Evolutionary conservation across 2,888 invertebrate species (phyloP).

Genomic region (Sarcophaga rosellei): DNA sequence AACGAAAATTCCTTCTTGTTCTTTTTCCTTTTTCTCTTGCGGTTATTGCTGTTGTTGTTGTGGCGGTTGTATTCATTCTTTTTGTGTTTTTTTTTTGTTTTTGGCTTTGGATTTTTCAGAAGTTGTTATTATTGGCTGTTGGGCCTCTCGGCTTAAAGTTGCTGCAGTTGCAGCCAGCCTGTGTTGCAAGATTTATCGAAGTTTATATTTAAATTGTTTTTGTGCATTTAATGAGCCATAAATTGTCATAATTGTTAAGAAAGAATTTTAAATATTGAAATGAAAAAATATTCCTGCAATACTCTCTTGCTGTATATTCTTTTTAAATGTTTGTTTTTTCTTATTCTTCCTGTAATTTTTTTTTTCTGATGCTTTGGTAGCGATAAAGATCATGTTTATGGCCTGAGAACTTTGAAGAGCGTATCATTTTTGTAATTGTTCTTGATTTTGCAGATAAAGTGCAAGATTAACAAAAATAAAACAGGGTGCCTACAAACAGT

Average conservation of each 20-base stretch:
- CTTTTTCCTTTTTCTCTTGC: background rate
- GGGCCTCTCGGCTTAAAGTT: background rate
- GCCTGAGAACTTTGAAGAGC: background rate
- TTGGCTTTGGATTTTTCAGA: too few species aligned
- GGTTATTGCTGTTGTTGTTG: constrained; percentile 39
- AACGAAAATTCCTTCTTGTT: constrained; percentile 26
- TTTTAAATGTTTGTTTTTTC: background rate
- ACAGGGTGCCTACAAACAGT: too few species aligned
- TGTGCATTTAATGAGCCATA: constrained; percentile 67
- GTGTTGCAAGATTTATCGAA: constrained; percentile 59
- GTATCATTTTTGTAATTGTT: background rate
- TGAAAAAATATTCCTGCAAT: constrained; percentile 46
- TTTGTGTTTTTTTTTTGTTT: constrained; percentile 23
- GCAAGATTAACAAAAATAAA: too few species aligned
- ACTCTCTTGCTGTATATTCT: background rate
- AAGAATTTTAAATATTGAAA: constrained; percentile 67
- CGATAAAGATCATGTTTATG: background rate
- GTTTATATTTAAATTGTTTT: constrained; percentile 66
- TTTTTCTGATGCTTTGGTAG: background rate
- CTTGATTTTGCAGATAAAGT: too few species aligned
- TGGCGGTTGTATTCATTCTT: constrained; percentile 54
- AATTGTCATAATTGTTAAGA: constrained; percentile 67
- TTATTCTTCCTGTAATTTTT: background rate
- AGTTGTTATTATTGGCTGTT: background rate
- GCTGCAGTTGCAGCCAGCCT: background rate